A percentile compares a stretch with the other conserved stretches of the same genome.
phyloP scores from a whole-genome alignment of 2,113 vertebrate species.

The Capricornis sumatraensis region DNA sequence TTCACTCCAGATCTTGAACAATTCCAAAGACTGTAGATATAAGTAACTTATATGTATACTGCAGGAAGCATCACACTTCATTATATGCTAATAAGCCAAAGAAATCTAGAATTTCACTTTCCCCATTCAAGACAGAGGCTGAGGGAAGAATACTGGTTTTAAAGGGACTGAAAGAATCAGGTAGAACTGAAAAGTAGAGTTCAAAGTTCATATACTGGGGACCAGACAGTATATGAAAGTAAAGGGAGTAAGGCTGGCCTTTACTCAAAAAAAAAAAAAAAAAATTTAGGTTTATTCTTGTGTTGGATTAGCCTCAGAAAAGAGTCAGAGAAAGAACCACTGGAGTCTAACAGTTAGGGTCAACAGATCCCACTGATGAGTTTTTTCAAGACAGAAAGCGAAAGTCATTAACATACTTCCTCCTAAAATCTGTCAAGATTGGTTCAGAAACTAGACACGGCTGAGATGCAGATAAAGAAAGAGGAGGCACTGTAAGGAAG shows the following conservation, averaged over 20 bases:
- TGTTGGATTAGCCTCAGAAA: background rate
- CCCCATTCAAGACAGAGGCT: background rate
- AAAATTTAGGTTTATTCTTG: background rate
- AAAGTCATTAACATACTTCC: background rate
- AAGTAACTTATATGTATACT: background rate
- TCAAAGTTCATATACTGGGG: background rate
- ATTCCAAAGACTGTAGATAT: background rate
- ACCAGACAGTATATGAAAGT: background rate
- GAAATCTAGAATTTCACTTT: background rate
- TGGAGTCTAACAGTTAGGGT: background rate
- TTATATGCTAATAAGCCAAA: constrained; percentile 29
- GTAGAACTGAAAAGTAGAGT: background rate
- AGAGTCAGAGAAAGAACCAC: background rate
- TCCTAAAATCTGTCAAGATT: background rate
- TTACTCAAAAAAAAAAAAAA: background rate
- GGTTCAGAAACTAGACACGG: background rate
- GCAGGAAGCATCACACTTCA: background rate
- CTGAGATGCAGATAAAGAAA: background rate
- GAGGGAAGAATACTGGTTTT: background rate
- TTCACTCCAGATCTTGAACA: background rate
- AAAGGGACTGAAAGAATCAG: background rate
- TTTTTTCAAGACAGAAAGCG: background rate
- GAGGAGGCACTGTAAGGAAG: background rate
- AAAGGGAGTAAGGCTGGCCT: background rate
- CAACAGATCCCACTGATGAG: background rate